phyloP scores from a whole-genome alignment of 2,888 invertebrate genomes.

The Ennomos erosarius region DNA sequence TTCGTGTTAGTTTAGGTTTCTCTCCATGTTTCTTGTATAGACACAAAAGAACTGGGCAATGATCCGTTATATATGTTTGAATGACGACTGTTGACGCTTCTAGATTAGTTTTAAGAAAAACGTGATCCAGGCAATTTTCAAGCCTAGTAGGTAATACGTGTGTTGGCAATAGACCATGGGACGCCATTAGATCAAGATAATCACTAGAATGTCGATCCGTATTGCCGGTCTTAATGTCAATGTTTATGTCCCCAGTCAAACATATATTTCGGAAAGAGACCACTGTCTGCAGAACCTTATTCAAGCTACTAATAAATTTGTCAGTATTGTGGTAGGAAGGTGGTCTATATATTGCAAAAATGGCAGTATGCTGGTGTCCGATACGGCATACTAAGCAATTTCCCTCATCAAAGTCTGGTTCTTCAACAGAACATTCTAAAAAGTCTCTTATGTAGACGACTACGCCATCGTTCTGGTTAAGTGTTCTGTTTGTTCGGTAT shows the following conservation, averaged over 20 bases:
- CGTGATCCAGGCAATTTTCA: slow-evolving; percentile 35
- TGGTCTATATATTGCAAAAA: slow-evolving; percentile 33
- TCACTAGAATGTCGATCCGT: slow-evolving; percentile 16
- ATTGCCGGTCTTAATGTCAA: slow-evolving; percentile 14
- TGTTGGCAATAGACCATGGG: slow-evolving; percentile 28
- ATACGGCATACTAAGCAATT: too few species aligned
- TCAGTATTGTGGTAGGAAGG: slow-evolving; percentile 14
- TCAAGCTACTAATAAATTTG: slow-evolving; percentile 7
- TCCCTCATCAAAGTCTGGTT: too few species aligned
- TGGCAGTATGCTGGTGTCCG: too few species aligned
- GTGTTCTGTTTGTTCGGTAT: too few species aligned
- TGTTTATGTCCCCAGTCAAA: slow-evolving; percentile 34
- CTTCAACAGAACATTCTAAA: too few species aligned
- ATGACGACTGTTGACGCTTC: slow-evolving; percentile 14
- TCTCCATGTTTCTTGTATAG: slow-evolving; percentile 1
- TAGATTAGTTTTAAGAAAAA: slow-evolving; percentile 17
- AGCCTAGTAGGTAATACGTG: slow-evolving; percentile 31
- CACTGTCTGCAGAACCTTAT: slow-evolving; percentile 3
- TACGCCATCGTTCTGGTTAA: too few species aligned
- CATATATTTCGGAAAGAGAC: neutral
- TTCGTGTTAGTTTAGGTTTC: neutral
- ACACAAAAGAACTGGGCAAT: slow-evolving; percentile 19
- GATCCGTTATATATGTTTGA: slow-evolving; percentile 30
- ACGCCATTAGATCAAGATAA: slow-evolving; percentile 30
- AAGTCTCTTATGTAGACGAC: too few species aligned